Evolutionary conservation across 2,113 vertebrate species (phyloP), one percentile per base, ranked within the genome.

Genomic region (Amazona vittata): DNA sequence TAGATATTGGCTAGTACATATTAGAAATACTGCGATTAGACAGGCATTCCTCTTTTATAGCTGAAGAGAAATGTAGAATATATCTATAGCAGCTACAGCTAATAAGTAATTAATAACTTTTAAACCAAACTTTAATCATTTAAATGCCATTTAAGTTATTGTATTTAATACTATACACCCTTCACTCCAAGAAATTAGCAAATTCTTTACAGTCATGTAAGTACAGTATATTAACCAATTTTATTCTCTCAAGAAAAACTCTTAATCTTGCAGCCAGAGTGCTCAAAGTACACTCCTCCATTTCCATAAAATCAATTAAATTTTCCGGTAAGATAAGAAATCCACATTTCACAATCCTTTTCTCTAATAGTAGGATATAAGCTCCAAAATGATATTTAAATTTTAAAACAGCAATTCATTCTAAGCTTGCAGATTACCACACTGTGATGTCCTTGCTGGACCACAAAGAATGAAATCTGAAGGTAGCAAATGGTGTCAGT

Each of bases 241-340:
- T 85, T 79, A 25, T 69, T 82, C 41, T 84, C 65, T 76, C 35
- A 87, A 68, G 55, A 89, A 84, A 81, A 55, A 19, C 28, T 57
- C 59, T 74, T 49, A 78, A 91, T 15, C 57, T 94, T 91, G 24
- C 47, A 80, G 78, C 33, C 25, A 20, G 35, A 62, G 28, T 25
- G 71, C 63, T 95, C 57, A 80, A 91, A 63, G 62, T 94, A 89
- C 86, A 94, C 46, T 87, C 59, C 20, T 59, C 63, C 41, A 94
- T 96, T 97, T 96, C 85, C 90, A 88, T 95, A 94, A 95, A 93
- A 93, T 93, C 84, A 95, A 87, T 87, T 91, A 96, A 94, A 86
- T n/a, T 83, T 95, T 76, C 21, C 11, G 15, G 59, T 43, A 43
- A 94, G 92, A 91, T 86, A 93, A 93, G 89, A 71, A 93, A 93